These are phyloP conservation scores for Euplagia quadripunctaria DNA, from an alignment of 2,888 invertebrate genomes.

Conservation along the genomic window DNA sequence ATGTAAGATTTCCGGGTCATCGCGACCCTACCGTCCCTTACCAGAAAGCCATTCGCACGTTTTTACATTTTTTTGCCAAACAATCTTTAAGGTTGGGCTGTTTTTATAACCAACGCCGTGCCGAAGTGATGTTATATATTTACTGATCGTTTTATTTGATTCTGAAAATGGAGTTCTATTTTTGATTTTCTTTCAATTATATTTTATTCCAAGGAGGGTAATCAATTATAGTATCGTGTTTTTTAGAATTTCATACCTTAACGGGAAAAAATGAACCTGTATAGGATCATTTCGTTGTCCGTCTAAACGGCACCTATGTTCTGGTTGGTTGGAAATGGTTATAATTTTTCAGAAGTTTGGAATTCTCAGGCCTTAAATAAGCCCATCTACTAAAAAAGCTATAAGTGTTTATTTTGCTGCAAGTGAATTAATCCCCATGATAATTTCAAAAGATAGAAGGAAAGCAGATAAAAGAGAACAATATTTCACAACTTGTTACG, in stretches of 20 bases:
- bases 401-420: neutral
- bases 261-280: too few species aligned
- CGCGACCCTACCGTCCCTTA: slow-evolving; percentile 32
- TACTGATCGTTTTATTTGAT: slow-evolving; percentile 4
- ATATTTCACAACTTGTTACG: slow-evolving; percentile 37
- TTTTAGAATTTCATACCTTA: neutral
- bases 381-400: too few species aligned
- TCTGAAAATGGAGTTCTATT: neutral
- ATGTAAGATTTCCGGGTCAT: slow-evolving; percentile 46
- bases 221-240: neutral
- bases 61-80: slow-evolving; percentile 55
- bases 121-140: slow-evolving; percentile 8
- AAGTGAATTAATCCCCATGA: neutral
- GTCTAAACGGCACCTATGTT: too few species aligned
- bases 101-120: slow-evolving; percentile 29
- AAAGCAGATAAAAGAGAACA: slow-evolving; percentile 26
- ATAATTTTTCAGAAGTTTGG: too few species aligned
- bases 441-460: slow-evolving; percentile 36
- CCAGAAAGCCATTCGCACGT: slow-evolving; percentile 48
- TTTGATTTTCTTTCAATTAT: neutral
- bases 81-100: slow-evolving; percentile 40
- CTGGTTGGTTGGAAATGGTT: too few species aligned
- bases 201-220: neutral
- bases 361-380: too few species aligned
- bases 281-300: too few species aligned